phyloP scores from a whole-genome alignment of 2,888 invertebrate genomes.

The Fragum sueziense region DNA sequence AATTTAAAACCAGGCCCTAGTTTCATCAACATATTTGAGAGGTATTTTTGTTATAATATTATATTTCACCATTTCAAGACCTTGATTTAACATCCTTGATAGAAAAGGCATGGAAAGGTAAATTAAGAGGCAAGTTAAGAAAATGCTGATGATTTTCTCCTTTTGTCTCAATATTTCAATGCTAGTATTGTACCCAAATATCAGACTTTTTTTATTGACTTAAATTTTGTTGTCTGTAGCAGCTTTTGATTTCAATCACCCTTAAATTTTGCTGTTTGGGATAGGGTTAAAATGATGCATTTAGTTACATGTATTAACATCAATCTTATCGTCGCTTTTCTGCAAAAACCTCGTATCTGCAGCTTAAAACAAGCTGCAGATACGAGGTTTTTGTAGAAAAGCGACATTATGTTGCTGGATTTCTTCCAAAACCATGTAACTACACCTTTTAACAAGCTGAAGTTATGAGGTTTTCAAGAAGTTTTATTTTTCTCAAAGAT shows the following conservation, averaged over 20 bases:
- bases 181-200: neutral
- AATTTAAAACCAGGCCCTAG: too few species aligned
- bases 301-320: neutral
- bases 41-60: neutral
- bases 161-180: neutral
- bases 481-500: neutral
- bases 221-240: neutral
- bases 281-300: neutral
- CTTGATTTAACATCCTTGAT: neutral
- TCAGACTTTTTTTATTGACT: neutral
- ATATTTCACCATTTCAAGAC: neutral
- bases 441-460: too few species aligned
- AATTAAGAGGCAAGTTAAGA: neutral
- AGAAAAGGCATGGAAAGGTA: neutral
- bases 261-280: too few species aligned
- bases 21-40: neutral
- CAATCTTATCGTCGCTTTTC: too few species aligned
- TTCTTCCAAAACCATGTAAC: too few species aligned
- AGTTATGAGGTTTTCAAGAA: too few species aligned
- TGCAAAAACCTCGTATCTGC: too few species aligned
- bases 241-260: too few species aligned
- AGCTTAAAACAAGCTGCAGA: too few species aligned
- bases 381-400: too few species aligned
- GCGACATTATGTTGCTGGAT: neutral
- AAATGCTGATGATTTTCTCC: neutral